phyloP scores from a whole-genome alignment of 1,140 invertebrate species.

The Coenobita brevimanus region DNA sequence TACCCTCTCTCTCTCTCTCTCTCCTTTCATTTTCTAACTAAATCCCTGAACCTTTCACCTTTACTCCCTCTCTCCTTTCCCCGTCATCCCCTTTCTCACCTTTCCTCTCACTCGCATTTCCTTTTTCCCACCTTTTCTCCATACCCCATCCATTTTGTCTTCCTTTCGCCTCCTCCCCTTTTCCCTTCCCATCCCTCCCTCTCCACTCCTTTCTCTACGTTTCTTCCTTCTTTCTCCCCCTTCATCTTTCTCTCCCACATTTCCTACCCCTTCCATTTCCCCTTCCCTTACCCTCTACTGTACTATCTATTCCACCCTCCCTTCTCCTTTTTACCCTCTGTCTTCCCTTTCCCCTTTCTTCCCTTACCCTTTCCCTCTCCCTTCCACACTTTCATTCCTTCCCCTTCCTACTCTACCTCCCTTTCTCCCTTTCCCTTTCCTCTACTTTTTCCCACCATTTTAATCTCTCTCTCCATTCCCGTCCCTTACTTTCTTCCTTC shows the following conservation, averaged over 20 bases:
- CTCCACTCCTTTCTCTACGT: too few species aligned
- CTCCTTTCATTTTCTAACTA: not conserved
- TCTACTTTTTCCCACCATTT: not conserved
- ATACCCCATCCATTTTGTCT: not conserved
- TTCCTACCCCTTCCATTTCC: not conserved
- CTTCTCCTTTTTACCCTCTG: too few species aligned
- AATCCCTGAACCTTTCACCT: not conserved
- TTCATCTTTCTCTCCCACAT: too few species aligned
- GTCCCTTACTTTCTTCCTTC: too few species aligned
- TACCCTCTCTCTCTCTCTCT: not conserved
- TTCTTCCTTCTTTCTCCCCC: too few species aligned
- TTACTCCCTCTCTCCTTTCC: not conserved
- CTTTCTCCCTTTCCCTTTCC: not conserved
- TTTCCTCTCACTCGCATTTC: not conserved
- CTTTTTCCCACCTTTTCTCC: not conserved
- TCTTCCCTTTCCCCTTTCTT: too few species aligned
- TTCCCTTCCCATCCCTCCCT: too few species aligned
- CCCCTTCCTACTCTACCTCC: too few species aligned
- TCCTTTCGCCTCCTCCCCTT: too few species aligned
- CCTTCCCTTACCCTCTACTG: not conserved
- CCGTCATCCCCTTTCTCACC: slow-evolving; percentile 9
- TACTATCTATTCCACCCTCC: not conserved
- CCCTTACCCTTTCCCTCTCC: not conserved
- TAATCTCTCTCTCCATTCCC: not conserved
- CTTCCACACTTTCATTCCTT: too few species aligned